Evolutionary conservation across 2,888 invertebrate species (phyloP), one percentile per base, ranked within the genome.

Genomic region (Pedicia rivosa): DNA sequence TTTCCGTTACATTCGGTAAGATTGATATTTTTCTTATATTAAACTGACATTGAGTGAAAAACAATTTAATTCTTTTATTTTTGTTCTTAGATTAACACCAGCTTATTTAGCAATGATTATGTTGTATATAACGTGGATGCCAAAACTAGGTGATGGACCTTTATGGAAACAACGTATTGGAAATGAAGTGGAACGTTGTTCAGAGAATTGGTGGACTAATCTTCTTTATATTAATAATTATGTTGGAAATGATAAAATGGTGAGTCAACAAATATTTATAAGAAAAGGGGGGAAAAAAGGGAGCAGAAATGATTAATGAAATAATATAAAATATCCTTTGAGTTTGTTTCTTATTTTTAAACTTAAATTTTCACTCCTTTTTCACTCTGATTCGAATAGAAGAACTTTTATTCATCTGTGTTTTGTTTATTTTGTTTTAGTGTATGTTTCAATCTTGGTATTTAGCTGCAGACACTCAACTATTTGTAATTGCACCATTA

Each of bases 211-310:
- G 79, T 81, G 80, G 80, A 55, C 74, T 0, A 80, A 81, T 53
- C 62, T 80, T 29, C 54, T 80, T 22, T 81, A 80, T 52, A 64
- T 80, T 34, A 80, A 80, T 50, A 81, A 81, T 51, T 80, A 80
- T 48, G 63, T 77, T 10, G 68, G 70, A 32, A 72, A 72, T 3
- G 74, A 76, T 27, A 49, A 52, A 14, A 40, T 55, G 46, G 54
- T 54, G 43, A 47, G 43, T 41, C n/a, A 10, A n/a, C n/a, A n/a
- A n/a, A n/a, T n/a, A n/a, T n/a, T n/a, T n/a, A n/a, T n/a, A n/a
- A n/a, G n/a, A n/a, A n/a, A n/a, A n/a, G n/a, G n/a, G n/a, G n/a
- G n/a, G n/a, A n/a, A n/a, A n/a, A n/a, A 10, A 20, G 5, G 20
- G 8, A 6, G 20, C 5, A 6, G 20, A 5, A 20, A 5, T 20